phyloP scores from a whole-genome alignment of 2,797 vertebrate species.

The Heliangelus exortis region DNA sequence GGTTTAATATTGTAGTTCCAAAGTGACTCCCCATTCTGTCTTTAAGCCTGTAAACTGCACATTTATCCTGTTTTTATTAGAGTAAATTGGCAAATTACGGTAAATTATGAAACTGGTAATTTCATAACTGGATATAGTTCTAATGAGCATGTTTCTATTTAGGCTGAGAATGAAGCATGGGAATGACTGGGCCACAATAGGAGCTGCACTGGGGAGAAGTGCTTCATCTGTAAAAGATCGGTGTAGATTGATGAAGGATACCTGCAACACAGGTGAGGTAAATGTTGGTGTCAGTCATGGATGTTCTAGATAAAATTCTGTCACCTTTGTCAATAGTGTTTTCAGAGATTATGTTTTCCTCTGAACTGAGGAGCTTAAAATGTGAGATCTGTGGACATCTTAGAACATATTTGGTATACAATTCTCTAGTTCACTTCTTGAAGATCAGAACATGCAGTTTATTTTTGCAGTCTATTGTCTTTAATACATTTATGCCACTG shows the following conservation, averaged over 20 bases:
- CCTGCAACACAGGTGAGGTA: slow-evolving; percentile 92
- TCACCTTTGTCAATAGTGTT: not conserved
- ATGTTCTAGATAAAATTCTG: not conserved
- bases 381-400: not conserved
- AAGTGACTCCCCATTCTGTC: not conserved
- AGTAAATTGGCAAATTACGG: not conserved
- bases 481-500: not conserved
- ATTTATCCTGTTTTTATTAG: not conserved
- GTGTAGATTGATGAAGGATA: slow-evolving; percentile 98
- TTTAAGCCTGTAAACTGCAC: not conserved
- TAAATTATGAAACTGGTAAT: not conserved
- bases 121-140: not conserved
- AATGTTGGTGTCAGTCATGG: not conserved
- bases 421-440: not conserved
- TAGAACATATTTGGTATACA: not conserved
- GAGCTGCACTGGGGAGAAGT: slow-evolving; percentile 93
- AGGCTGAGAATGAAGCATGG: slow-evolving; percentile 93
- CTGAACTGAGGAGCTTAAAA: not conserved
- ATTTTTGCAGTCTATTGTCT: not conserved
- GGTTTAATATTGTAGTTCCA: not conserved
- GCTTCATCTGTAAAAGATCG: slow-evolving; percentile 98
- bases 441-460: not conserved
- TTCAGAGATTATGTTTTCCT: not conserved
- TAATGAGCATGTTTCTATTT: slow-evolving; percentile 63
- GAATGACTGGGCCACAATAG: slow-evolving; percentile 98